Percentiles rank a stretch among this genome's conserved stretches.
These are phyloP conservation scores for Theristicus caerulescens DNA, from an alignment of 2,113 vertebrate genomes.

Conservation along the genomic window DNA sequence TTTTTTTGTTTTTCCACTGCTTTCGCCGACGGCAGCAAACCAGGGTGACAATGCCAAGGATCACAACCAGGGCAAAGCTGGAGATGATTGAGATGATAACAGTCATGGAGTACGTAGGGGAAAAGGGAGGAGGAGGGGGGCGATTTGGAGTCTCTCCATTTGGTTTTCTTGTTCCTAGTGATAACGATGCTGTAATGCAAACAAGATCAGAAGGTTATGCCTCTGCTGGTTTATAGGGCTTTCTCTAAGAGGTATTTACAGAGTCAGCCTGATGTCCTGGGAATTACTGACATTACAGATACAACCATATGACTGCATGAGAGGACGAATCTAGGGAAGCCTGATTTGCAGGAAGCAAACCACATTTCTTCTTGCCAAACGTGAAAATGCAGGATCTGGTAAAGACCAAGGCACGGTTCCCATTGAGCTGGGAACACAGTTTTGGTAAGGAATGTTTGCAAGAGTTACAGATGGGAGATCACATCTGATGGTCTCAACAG, in stretches of 20 bases:
- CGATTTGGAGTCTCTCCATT: conserved; percentile 63
- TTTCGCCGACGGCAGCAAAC: conserved; percentile 83
- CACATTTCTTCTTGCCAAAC: not conserved
- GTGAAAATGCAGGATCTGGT: not conserved
- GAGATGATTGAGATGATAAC: conserved; percentile 88
- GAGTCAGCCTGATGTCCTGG: not conserved
- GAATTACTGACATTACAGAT: not conserved
- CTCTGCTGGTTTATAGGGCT: not conserved
- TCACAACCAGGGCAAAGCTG: conserved; percentile 76
- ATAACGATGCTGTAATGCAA: conserved; percentile 63
- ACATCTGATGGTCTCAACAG: not conserved
- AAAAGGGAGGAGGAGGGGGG: conserved; percentile 62
- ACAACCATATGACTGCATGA: not conserved
- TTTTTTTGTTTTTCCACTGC: conserved; percentile 86
- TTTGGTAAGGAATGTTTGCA: not conserved
- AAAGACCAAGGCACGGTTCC: not conserved
- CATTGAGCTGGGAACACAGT: not conserved
- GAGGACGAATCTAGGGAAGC: not conserved
- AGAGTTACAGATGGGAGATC: not conserved
- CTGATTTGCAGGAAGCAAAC: not conserved
- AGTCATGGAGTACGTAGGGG: conserved; percentile 89
- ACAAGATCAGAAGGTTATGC: conserved; percentile 9
- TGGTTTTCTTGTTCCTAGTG: conserved; percentile 71
- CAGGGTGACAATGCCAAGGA: conserved; percentile 78
- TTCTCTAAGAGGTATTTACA: not conserved